phyloP scores from a whole-genome alignment of 35 echinoderm and acorn worm genomes.

The Apostichopus parvimensis region DNA sequence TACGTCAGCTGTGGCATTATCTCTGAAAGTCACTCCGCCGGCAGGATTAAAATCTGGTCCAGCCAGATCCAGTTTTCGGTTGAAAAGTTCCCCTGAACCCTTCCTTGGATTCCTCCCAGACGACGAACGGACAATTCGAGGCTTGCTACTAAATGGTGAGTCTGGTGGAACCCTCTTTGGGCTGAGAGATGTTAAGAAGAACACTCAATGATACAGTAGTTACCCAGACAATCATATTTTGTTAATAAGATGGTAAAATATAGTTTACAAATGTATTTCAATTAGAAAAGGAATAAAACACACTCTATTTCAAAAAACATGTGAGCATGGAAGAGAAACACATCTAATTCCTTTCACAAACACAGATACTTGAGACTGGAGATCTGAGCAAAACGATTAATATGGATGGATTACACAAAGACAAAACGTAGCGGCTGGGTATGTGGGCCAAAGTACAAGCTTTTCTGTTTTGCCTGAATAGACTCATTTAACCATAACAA shows the following conservation, averaged over 20 bases:
- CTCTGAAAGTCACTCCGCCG: slow-evolving; percentile 85
- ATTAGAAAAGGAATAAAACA: too few relatives aligned
- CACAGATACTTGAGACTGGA: too few relatives aligned
- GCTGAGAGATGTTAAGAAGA: slow-evolving; percentile 17
- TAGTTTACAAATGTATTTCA: too few relatives aligned
- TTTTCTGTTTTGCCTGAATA: not conserved
- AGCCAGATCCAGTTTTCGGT: slow-evolving; percentile 41
- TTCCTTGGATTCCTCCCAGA: slow-evolving; percentile 73
- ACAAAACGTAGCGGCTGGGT: too few relatives aligned
- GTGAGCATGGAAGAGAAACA: too few relatives aligned
- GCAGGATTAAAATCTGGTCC: slow-evolving; percentile 77
- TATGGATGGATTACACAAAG: not conserved
- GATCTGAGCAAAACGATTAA: not conserved
- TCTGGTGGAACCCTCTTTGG: slow-evolving; percentile 68
- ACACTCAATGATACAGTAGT: not conserved
- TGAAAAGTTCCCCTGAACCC: slow-evolving; percentile 44
- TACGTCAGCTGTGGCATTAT: slow-evolving; percentile 85
- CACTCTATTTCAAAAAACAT: too few relatives aligned
- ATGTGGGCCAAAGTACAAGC: not conserved
- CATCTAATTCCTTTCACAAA: too few relatives aligned
- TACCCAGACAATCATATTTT: too few relatives aligned
- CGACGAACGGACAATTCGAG: slow-evolving; percentile 71
- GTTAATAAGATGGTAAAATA: too few relatives aligned
- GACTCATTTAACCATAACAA: not conserved
- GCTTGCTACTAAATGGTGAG: slow-evolving; percentile 91